These are phyloP conservation scores for Proterorhinus semilunaris DNA, from an alignment of 2,113 vertebrate species.

Conservation along the genomic window DNA sequence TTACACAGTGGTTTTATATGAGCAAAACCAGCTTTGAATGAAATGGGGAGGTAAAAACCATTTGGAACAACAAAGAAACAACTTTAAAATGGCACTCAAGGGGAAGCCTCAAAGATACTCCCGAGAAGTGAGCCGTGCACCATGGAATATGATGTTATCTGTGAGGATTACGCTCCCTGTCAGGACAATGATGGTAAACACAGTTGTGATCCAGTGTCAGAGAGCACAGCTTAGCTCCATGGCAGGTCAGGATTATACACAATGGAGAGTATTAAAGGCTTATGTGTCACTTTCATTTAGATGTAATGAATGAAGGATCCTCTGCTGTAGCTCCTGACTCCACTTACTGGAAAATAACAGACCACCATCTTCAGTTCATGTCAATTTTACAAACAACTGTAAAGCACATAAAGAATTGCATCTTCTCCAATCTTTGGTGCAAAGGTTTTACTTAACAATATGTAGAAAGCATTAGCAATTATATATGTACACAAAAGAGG, in stretches of 20 bases:
- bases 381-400: too few relatives aligned
- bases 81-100: too few relatives aligned
- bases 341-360: not conserved
- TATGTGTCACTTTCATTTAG: constrained; percentile 7
- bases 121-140: constrained; percentile 27
- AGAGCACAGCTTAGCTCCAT: not conserved
- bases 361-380: not conserved
- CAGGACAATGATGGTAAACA: constrained; percentile 5
- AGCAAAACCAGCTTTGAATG: too few relatives aligned
- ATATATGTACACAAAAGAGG: too few relatives aligned
- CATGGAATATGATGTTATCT: constrained; percentile 41
- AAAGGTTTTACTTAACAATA: too few relatives aligned
- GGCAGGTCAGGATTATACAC: not conserved
- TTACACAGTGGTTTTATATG: too few relatives aligned
- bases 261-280: not conserved
- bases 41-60: too few relatives aligned
- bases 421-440: too few relatives aligned
- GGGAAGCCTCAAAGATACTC: constrained; percentile 37
- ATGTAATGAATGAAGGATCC: not conserved
- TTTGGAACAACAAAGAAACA: too few relatives aligned
- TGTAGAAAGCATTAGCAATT: too few relatives aligned
- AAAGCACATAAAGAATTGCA: too few relatives aligned
- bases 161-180: constrained; percentile 34
- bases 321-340: not conserved
- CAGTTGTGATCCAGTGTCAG: not conserved